phyloP scores from a whole-genome alignment of 2,888 invertebrate genomes.

The Barypeithes pellucidus region DNA sequence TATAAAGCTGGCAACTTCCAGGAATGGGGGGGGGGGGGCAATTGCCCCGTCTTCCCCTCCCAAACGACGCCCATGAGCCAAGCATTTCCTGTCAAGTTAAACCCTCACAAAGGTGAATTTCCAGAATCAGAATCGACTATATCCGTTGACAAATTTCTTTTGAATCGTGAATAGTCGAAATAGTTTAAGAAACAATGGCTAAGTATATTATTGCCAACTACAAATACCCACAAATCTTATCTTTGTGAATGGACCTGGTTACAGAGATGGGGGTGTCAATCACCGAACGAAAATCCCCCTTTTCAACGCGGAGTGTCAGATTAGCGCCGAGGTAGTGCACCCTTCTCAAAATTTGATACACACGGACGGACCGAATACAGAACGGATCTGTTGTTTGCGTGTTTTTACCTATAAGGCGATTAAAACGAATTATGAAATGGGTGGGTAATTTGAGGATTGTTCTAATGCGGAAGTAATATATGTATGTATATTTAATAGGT shows the following conservation, averaged over 20 bases:
- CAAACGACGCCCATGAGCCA: background rate
- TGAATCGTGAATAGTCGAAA: conserved; percentile 35
- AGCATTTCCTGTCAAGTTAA: background rate
- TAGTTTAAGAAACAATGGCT: conserved; percentile 37
- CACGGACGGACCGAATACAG: conserved; percentile 42
- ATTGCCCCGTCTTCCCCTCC: no score
- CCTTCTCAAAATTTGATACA: conserved; percentile 51
- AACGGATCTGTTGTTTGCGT: conserved; percentile 49
- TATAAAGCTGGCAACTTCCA: no score
- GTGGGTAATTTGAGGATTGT: conserved; percentile 15
- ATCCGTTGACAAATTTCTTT: conserved; percentile 37
- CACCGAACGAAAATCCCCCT: conserved; percentile 46
- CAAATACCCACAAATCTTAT: conserved; percentile 47
- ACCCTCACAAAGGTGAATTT: conserved; percentile 10
- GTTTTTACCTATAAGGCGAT: conserved; percentile 50
- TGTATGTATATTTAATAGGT: no score
- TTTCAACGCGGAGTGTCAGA: conserved; percentile 52
- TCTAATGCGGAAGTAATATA: conserved; percentile 15
- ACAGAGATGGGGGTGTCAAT: conserved; percentile 52
- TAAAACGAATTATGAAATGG: conserved; percentile 35
- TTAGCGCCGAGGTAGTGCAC: conserved; percentile 43
- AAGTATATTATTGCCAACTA: conserved; percentile 31
- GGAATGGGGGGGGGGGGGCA: no score
- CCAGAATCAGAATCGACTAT: conserved; percentile 27
- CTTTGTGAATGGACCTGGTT: conserved; percentile 45